Conservation (phyloP, 2,113 vertebrate genomes). For the Lipophrys pholis region DNA sequence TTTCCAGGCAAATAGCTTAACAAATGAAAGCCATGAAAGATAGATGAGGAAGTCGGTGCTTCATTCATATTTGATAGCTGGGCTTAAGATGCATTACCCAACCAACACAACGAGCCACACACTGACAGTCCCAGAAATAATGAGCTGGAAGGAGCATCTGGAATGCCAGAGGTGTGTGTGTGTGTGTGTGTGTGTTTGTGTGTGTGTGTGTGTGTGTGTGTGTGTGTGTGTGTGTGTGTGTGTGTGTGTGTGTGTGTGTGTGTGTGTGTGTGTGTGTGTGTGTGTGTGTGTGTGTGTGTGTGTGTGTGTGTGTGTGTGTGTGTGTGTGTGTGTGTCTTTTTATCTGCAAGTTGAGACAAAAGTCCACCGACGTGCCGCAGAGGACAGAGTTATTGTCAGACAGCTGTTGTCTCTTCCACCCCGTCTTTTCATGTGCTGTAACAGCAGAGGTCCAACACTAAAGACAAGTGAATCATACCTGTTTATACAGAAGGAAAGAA, state of each 20-base stretch:
- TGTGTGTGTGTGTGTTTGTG: conserved; percentile 27
- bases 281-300: conserved; percentile 4
- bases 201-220: not conserved
- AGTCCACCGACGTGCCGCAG: too few relatives aligned
- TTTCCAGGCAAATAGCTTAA: conserved; percentile 72
- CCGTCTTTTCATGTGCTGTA: conserved; percentile 30
- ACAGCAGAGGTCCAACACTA: conserved; percentile 19
- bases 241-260: too few relatives aligned
- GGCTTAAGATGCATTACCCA: conserved; percentile 76
- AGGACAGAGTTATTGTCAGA: conserved; percentile 32
- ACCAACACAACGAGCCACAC: conserved; percentile 63
- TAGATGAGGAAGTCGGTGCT: conserved; percentile 74
- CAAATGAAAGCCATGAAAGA: conserved; percentile 79
- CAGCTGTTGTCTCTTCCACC: conserved; percentile 54
- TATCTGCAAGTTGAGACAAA: not conserved
- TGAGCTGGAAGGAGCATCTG: conserved; percentile 74
- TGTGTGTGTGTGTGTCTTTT: conserved; percentile 6
- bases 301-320: not conserved
- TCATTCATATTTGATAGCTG: conserved; percentile 81
- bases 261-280: too few relatives aligned
- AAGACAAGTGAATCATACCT: conserved; percentile 35
- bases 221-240: too few relatives aligned
- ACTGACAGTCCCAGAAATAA: conserved; percentile 65
- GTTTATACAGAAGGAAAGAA: not conserved
- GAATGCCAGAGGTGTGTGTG: conserved; percentile 52